Evolutionary conservation across 2,797 vertebrate genomes (phyloP), one percentile per base, ranked within the genome.

Genomic region (Sebastes vulpes): DNA sequence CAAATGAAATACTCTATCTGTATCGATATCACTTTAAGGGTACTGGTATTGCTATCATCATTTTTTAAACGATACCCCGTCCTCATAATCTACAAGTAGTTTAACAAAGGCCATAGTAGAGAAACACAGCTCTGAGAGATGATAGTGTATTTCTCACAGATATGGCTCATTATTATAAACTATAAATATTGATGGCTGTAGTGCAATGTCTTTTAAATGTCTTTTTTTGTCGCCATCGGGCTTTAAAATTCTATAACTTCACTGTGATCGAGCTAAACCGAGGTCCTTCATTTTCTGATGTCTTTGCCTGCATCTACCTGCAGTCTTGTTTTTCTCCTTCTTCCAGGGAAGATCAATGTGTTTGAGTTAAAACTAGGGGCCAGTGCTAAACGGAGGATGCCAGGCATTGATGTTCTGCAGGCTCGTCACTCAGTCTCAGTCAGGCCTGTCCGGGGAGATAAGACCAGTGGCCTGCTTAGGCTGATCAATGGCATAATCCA

Each of bases 401-500:
- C 56, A 35, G 53, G 65, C 89, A 86, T 92, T 81, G 86, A 93
- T 84, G 88, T 87, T 86, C 50, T 82, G 71, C 84, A 75, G 69
- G 75, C 77, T 91, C 72, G 68, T 92, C 91, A 84, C 82, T 94
- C 91, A 87, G 81, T 88, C 89, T 84, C 70, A 28, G 80, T 83
- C 70, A 25, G 82, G 77, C 64, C 91, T 79, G 85, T 89, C 88
- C 82, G 65, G 72, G 9, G 79, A 91, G 92, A 95, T 92, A 93
- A 93, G 85, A 83, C 81, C 81, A 26, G 6, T 76, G 88, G 78
- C 87, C 85, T 68, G 77, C 81, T 89, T 80, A 83, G 61, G 64
- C 86, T 90, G 90, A 95, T 93, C 88, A 88, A 89, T 93, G 82
- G 78, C 50, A 31, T 57, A 74, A 91, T 93, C 91, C 77, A 88